Evolutionary conservation across 2,888 invertebrate species (phyloP).

Genomic region (Rhorus exstirpatorius): DNA sequence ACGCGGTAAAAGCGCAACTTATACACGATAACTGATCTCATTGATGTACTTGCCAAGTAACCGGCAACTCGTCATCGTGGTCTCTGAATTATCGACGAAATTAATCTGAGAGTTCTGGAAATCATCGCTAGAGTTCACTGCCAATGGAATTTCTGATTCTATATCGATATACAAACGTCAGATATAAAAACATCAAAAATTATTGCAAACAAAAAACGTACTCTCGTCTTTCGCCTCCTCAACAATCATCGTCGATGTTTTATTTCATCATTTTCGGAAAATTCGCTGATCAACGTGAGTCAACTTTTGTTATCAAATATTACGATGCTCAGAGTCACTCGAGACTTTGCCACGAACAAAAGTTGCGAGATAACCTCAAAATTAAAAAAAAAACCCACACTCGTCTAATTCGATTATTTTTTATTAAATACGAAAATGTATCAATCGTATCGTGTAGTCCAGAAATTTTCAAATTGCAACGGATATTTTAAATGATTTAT

Average conservation of each 20-base stretch:
- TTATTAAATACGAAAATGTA: too few species aligned
- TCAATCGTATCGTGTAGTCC: too few species aligned
- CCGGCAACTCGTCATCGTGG: background rate
- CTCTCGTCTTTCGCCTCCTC: too few species aligned
- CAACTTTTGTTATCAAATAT: background rate
- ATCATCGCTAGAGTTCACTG: background rate
- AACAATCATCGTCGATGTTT: background rate
- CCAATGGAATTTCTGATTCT: background rate
- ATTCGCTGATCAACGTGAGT: background rate
- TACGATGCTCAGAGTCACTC: too few species aligned
- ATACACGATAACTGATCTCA: too few species aligned
- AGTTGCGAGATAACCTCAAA: too few species aligned
- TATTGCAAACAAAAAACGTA: background rate
- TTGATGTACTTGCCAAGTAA: too few species aligned
- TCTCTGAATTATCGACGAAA: background rate
- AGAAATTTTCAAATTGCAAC: background rate
- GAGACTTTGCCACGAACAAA: too few species aligned
- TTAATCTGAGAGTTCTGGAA: background rate
- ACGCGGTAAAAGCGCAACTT: too few species aligned
- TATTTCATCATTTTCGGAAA: background rate
- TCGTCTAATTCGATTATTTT: too few species aligned
- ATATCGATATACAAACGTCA: background rate
- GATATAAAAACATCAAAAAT: constrained; percentile 8
- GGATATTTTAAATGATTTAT: background rate
- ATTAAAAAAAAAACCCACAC: too few species aligned